Evolutionary conservation across 2,113 vertebrate genomes (phyloP).

Genomic region (Percopsis transmontana): DNA sequence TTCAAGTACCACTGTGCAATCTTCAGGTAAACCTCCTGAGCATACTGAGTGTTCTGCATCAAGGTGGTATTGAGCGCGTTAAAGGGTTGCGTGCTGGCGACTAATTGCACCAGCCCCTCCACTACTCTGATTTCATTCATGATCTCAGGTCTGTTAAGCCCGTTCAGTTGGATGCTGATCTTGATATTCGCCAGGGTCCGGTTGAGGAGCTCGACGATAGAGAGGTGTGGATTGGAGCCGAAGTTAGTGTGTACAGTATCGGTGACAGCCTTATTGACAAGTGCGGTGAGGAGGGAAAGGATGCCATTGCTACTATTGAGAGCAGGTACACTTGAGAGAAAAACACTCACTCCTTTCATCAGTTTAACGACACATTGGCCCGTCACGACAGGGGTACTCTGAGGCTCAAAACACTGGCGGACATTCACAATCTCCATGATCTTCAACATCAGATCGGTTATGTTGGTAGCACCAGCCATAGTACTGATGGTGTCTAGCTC

Average conservation of each 20-base stretch:
- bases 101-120: conserved; percentile 61
- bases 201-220: conserved; percentile 37
- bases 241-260: conserved; percentile 31
- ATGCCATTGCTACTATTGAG: conserved; percentile 43
- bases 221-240: conserved; percentile 24
- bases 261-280: conserved; percentile 43
- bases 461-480: conserved; percentile 41
- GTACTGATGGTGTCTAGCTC: conserved; percentile 55
- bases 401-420: conserved; percentile 58
- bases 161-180: conserved; percentile 55
- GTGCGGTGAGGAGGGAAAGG: conserved; percentile 48
- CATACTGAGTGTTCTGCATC: conserved; percentile 23
- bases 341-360: conserved; percentile 40
- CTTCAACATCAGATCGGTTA: conserved; percentile 49
- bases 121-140: conserved; percentile 66
- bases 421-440: conserved; percentile 44
- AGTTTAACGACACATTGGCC: conserved; percentile 57
- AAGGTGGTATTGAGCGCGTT: conserved; percentile 45
- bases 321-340: conserved; percentile 56
- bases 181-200: conserved; percentile 57
- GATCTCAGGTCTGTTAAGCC: conserved; percentile 58
- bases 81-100: conserved; percentile 39
- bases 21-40: conserved; percentile 50
- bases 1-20: conserved; percentile 72
- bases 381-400: conserved; percentile 23